Evolutionary conservation across 1,140 invertebrate genomes (phyloP), one percentile per base, ranked within the genome.

Genomic region (Hypothenemus hampei): DNA sequence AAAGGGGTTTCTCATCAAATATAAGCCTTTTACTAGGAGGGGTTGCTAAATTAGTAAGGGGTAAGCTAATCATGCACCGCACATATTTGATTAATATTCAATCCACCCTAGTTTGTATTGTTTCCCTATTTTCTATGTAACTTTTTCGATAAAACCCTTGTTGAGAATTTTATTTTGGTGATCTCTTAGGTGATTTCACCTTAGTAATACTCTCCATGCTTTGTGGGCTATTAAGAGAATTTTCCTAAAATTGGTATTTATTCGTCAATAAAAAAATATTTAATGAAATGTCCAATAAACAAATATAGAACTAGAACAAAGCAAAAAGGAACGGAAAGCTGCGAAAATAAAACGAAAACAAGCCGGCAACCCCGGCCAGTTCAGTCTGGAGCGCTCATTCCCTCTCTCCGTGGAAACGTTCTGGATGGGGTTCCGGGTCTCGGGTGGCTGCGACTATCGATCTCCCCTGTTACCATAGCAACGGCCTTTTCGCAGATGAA

Each of bases 401-500:
- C 11, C 41, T 44, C 41, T 37, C 35, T n/a, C 8, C 10, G 26
- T 23, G 40, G 40, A 43, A 20, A 13, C 33, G 40, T 23, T 24
- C 41, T 35, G 49, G 21, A 41, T 18, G 11, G 23, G 37, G 41
- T 44, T 46, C 43, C 52, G 18, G 52, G 41, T 35, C 23, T 20
- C 44, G 23, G n/a, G 43, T 19, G 36, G 52, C 43, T 55, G 52
- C 52, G 52, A 55, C 36, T 55, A 55, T 55, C 52, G 52, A 55
- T 55, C 29, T 43, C 31, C 24, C 10, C n/a, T 13, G 52, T 55
- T 37, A 10, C 44, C 43, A 46, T 55, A 44, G 16, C 43, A 29
- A 55, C 52, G 52, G 45, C 52, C 52, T 48, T 44, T 55, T 46
- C 52, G 44, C 43, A 47, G 52, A 55, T 55, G 26, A 55, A 55